Conservation (phyloP, 2,797 vertebrate species). For the Apodemus agrarius region DNA sequence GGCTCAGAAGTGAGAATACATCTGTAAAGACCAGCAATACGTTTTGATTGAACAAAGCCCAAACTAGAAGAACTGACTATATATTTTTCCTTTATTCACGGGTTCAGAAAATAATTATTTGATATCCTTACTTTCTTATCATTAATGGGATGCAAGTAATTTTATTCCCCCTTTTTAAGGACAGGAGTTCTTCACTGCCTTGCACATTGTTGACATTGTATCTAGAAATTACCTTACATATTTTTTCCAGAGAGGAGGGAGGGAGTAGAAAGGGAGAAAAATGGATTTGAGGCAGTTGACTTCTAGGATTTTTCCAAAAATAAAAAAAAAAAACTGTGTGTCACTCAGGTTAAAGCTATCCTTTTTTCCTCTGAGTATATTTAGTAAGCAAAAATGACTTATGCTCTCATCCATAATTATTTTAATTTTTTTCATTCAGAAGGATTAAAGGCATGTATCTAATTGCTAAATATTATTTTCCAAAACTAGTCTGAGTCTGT, state of each 20-base stretch:
- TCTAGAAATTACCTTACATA: slow-evolving; percentile 11
- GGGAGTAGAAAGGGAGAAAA: not conserved
- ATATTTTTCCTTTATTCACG: not conserved
- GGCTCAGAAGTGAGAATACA: slow-evolving; percentile 21
- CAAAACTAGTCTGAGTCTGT: slow-evolving; percentile 81
- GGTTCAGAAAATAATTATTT: slow-evolving; percentile 47
- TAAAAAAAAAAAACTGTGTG: not conserved
- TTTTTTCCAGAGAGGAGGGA: not conserved
- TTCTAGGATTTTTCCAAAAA: slow-evolving; percentile 46
- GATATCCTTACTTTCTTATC: not conserved
- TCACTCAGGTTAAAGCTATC: slow-evolving; percentile 35
- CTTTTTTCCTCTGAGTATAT: slow-evolving; percentile 34
- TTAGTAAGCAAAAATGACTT: slow-evolving; percentile 42
- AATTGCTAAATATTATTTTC: slow-evolving; percentile 78
- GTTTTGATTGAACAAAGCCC: slow-evolving; percentile 14
- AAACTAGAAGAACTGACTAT: not conserved
- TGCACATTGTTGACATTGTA: not conserved
- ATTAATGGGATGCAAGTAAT: slow-evolving; percentile 17
- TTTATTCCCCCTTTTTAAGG: not conserved
- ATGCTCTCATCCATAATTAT: slow-evolving; percentile 61
- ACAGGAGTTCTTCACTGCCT: not conserved
- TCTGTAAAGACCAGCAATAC: not conserved
- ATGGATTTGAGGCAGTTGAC: slow-evolving; percentile 39
- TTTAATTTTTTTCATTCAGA: slow-evolving; percentile 59
- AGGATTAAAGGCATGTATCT: slow-evolving; percentile 79